Evolutionary conservation across 2,888 invertebrate species (phyloP).

Genomic region (Trachelus troglodyta): DNA sequence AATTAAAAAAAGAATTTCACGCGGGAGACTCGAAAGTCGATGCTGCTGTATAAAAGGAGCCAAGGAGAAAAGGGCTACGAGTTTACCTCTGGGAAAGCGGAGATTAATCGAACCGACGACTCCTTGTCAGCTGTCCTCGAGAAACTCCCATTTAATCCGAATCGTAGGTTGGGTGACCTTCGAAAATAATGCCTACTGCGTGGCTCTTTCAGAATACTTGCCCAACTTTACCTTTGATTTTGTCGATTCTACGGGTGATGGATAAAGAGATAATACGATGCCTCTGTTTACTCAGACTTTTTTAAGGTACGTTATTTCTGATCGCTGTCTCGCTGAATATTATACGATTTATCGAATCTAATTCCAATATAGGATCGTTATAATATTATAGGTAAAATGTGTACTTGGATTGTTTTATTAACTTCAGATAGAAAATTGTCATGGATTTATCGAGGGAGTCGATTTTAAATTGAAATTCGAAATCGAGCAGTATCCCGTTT

Average conservation of each 20-base stretch:
- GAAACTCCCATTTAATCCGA: background rate
- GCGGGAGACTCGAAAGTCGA: conserved; percentile 11
- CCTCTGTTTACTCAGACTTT: too few species aligned
- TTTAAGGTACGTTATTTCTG: background rate
- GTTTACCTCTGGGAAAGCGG: background rate
- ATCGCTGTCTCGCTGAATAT: background rate
- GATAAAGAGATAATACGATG: too few species aligned
- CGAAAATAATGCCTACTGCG: background rate
- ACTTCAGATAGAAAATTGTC: background rate
- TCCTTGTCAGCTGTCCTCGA: background rate
- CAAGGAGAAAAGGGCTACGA: background rate
- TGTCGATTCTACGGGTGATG: too few species aligned
- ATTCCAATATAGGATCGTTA: background rate
- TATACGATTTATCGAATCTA: background rate
- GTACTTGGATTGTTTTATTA: background rate
- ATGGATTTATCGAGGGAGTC: background rate
- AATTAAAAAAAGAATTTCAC: conserved; percentile 18
- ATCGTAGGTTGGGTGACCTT: background rate
- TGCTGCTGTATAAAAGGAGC: background rate
- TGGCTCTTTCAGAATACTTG: background rate
- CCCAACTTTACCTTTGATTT: background rate
- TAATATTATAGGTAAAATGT: background rate
- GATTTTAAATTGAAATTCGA: background rate
- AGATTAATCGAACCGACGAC: conserved; percentile 1
- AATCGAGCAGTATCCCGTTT: background rate